Evolutionary conservation across 2,888 invertebrate species (phyloP), one percentile per base, ranked within the genome.

Genomic region (Tiphia femorata): DNA sequence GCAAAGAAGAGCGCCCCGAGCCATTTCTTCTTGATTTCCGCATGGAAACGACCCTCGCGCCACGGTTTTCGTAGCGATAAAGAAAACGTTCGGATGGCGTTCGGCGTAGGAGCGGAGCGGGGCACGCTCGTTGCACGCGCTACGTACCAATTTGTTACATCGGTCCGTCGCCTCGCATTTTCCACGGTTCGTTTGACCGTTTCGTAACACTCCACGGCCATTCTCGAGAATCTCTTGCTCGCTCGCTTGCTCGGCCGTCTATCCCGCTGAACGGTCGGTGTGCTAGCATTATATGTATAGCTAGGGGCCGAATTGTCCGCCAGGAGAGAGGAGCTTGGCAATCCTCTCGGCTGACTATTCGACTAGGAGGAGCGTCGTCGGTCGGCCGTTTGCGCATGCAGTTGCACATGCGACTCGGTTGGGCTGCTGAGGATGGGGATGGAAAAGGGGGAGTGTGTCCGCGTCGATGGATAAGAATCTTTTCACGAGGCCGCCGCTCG

Each of bases 181-280:
- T 60, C 52, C 43, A 67, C 49, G 56, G 58, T 64, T 63, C 53
- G 67, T 67, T 67, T 67, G 53, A 60, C 41, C 58, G 40, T 49
- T 56, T 60, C 46, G 50, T 58, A 65, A 65, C 54, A 59, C 25
- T 21, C 59, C 51, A 47, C 50, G 43, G 49, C 55, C 50, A 51
- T 58, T 51, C n/a, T n/a, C n/a, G n/a, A n/a, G n/a, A n/a, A n/a
- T n/a, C n/a, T n/a, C n/a, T n/a, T n/a, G n/a, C n/a, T n/a, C 52
- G 54, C 53, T 21, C 14, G 17, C 43, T 29, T 38, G 25, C 6
- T 20, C n/a, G n/a, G n/a, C 14, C 23, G 16, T 19, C 23, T 21
- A 20, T 20, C 29, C 33, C 10, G 37, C 25, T 21, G 43, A 42
- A 27, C 30, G 19, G 38, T 43, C 48, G 51, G 54, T 44, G 54